Conservation (phyloP, 1,140 invertebrate genomes). For the Aphelenchoides avenae region DNA sequence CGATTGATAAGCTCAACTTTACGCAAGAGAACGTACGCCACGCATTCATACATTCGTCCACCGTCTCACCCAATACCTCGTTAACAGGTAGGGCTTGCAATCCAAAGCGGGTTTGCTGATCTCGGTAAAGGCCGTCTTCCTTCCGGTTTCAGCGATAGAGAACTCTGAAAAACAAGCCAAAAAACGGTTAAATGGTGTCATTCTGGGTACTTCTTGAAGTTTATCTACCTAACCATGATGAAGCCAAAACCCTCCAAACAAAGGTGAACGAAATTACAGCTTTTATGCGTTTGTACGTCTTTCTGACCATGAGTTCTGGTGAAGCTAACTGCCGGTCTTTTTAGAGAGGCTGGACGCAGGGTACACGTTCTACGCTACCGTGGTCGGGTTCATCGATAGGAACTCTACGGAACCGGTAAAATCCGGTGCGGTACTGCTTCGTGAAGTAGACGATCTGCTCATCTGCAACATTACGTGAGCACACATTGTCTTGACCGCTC, state of each 20-base stretch:
- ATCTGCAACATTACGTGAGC: slow-evolving; percentile 27
- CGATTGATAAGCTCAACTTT: slow-evolving; percentile 10
- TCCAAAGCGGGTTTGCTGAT: too few relatives aligned
- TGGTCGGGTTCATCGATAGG: slow-evolving; percentile 15
- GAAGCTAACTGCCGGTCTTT: slow-evolving; percentile 1
- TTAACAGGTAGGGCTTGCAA: slow-evolving; percentile 3
- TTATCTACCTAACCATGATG: too few relatives aligned
- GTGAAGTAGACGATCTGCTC: slow-evolving; percentile 2
- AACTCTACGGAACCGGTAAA: slow-evolving; percentile 9
- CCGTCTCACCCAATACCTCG: background rate
- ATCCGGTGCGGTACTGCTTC: background rate
- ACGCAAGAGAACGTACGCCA: slow-evolving; percentile 9
- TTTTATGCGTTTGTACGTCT: background rate
- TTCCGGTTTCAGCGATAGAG: too few relatives aligned
- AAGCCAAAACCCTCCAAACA: background rate
- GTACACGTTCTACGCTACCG: slow-evolving; percentile 13
- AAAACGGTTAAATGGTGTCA: too few relatives aligned
- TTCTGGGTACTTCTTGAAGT: too few relatives aligned
- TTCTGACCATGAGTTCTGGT: background rate
- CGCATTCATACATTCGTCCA: slow-evolving; percentile 4
- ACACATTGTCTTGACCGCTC: background rate
- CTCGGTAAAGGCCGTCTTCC: too few relatives aligned
- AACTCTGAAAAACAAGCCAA: too few relatives aligned
- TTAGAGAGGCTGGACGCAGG: background rate
- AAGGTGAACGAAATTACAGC: background rate